These are phyloP conservation scores for Planiliza haematocheilus DNA, from an alignment of 2,113 vertebrate genomes.

Conservation along the genomic window DNA sequence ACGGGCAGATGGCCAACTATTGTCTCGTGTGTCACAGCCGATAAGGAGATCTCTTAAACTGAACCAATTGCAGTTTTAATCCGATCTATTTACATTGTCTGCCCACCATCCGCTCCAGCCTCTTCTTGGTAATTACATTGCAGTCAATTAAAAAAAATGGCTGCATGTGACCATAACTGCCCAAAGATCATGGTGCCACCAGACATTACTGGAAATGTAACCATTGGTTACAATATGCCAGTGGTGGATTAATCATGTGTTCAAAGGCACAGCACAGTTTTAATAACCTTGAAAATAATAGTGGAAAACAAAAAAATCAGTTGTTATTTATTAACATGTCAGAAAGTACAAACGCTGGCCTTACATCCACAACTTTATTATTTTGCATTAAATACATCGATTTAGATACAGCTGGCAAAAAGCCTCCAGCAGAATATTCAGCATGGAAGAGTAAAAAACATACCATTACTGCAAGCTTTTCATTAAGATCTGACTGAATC, in stretches of 20 bases:
- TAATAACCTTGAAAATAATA: no score
- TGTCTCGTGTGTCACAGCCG: no score
- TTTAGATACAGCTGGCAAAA: slow-evolving; percentile 5
- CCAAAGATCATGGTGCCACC: background rate
- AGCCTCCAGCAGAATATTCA: slow-evolving; percentile 19
- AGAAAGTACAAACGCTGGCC: background rate
- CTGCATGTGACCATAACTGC: background rate
- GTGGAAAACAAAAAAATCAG: background rate
- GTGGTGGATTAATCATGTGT: no score
- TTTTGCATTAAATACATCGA: slow-evolving; percentile 6
- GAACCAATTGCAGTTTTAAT: no score
- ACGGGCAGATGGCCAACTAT: no score
- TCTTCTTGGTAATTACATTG: no score
- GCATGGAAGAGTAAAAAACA: slow-evolving; percentile 24
- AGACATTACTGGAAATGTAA: background rate
- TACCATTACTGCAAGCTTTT: slow-evolving; percentile 1
- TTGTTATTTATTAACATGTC: background rate
- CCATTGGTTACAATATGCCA: no score
- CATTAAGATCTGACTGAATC: background rate
- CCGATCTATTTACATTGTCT: no score
- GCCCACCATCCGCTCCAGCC: no score
- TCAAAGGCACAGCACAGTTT: background rate
- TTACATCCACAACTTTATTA: background rate
- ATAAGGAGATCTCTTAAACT: no score
- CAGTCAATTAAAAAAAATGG: no score